These are phyloP conservation scores for Adineta ricciae DNA, from an alignment of 2,888 invertebrate species.

Conservation along the genomic window DNA sequence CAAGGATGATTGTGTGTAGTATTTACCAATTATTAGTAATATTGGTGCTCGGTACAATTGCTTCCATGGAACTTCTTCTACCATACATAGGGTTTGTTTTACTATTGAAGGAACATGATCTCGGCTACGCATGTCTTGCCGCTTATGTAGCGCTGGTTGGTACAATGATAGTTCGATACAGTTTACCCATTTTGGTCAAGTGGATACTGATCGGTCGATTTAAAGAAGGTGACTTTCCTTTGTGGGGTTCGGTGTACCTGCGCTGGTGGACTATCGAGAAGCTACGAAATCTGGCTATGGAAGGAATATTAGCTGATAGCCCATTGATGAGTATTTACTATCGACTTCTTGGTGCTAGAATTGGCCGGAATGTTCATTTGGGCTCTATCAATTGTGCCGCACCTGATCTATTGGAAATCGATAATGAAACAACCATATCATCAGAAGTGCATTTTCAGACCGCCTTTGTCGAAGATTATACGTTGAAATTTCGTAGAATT, in stretches of 20 bases:
- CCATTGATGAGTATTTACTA: neutral
- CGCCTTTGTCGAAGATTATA: neutral
- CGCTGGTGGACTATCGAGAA: neutral
- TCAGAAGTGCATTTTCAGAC: neutral
- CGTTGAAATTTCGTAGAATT: neutral
- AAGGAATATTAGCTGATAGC: neutral
- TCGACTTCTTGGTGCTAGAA: neutral
- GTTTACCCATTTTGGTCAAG: neutral
- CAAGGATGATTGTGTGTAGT: neutral
- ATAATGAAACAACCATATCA: neutral
- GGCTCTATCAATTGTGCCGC: neutral
- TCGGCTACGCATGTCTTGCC: neutral
- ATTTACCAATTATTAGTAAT: neutral
- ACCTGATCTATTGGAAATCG: neutral
- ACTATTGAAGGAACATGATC: neutral
- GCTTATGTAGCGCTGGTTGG: neutral
- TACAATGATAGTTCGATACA: neutral
- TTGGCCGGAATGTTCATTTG: neutral
- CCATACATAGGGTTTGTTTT: neutral
- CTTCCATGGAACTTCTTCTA: neutral
- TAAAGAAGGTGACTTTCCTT: neutral
- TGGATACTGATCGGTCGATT: neutral
- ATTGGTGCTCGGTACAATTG: neutral
- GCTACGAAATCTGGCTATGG: neutral
- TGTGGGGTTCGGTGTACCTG: neutral